Evolutionary conservation across 1,140 invertebrate species (phyloP).

Genomic region (Tetragnatha versicolor): DNA sequence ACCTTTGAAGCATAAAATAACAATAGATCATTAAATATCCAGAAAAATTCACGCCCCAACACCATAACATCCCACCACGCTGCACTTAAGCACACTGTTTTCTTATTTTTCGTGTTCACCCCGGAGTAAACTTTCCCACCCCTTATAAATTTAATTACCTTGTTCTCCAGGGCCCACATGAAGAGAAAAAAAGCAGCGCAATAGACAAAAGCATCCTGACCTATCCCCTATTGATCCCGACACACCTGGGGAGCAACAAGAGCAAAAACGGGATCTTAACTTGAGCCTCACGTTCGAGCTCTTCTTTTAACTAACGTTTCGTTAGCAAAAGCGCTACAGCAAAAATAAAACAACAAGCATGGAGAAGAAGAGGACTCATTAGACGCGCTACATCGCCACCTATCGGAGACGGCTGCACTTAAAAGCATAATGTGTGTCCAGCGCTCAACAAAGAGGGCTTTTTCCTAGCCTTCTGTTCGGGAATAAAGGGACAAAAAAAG

Average conservation of each 20-base stretch:
- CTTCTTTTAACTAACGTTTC: constrained; percentile 29
- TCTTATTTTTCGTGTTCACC: no score
- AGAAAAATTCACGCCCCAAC: no score
- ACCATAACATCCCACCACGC: no score
- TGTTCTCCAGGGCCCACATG: no score
- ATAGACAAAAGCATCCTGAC: no score
- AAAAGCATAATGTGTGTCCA: constrained; percentile 44
- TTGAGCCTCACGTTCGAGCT: constrained; percentile 24
- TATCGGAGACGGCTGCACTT: constrained; percentile 25
- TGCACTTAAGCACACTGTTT: no score
- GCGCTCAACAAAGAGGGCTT: constrained; percentile 25
- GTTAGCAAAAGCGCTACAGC: background rate
- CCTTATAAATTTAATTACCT: no score
- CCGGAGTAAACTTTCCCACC: no score
- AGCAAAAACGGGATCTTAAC: background rate
- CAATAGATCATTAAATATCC: no score
- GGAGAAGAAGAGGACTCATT: constrained; percentile 28
- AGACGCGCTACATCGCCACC: constrained; percentile 30
- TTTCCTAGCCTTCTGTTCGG: background rate
- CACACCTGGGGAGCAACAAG: background rate
- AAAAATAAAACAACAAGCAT: background rate
- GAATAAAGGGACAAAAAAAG: background rate
- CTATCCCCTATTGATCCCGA: constrained; percentile 3
- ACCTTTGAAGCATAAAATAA: no score
- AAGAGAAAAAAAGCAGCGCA: no score